These are phyloP conservation scores for Amitus sp. DNA, from an alignment of 2,888 invertebrate genomes.

Conservation along the genomic window DNA sequence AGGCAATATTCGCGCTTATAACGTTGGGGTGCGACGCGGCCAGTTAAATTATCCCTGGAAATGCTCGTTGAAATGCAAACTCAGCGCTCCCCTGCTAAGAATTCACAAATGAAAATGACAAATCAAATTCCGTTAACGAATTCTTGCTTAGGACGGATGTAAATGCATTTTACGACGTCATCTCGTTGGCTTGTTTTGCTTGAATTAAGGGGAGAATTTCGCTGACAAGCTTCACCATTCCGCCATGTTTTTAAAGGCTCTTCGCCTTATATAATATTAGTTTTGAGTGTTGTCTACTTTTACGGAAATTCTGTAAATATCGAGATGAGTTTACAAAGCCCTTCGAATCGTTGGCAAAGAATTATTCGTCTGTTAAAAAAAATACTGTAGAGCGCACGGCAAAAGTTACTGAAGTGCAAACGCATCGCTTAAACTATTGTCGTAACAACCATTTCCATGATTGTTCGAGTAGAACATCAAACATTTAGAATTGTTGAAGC, in stretches of 20 bases:
- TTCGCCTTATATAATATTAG: not conserved
- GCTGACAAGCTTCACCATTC: not conserved
- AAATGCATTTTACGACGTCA: not conserved
- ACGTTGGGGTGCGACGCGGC: conserved; percentile 7
- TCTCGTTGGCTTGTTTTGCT: not conserved
- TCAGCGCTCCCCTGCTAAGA: conserved; percentile 7
- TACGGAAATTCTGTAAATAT: too few species aligned
- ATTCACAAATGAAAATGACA: conserved; percentile 20
- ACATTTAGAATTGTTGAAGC: too few species aligned
- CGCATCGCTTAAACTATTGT: too few species aligned
- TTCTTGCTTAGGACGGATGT: not conserved
- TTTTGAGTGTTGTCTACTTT: not conserved
- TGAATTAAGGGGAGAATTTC: not conserved
- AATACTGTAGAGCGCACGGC: too few species aligned
- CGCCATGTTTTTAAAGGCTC: not conserved
- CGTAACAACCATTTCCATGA: too few species aligned
- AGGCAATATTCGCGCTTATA: conserved; percentile 19
- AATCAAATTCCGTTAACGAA: not conserved
- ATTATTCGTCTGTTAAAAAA: too few species aligned
- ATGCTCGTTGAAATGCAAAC: conserved; percentile 20
- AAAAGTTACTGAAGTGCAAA: too few species aligned
- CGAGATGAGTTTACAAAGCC: too few species aligned
- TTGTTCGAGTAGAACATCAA: too few species aligned
- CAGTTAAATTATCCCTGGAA: conserved; percentile 14
- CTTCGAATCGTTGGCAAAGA: too few species aligned